Conservation (phyloP, 2,113 vertebrate genomes). For the Sitta europaea region DNA sequence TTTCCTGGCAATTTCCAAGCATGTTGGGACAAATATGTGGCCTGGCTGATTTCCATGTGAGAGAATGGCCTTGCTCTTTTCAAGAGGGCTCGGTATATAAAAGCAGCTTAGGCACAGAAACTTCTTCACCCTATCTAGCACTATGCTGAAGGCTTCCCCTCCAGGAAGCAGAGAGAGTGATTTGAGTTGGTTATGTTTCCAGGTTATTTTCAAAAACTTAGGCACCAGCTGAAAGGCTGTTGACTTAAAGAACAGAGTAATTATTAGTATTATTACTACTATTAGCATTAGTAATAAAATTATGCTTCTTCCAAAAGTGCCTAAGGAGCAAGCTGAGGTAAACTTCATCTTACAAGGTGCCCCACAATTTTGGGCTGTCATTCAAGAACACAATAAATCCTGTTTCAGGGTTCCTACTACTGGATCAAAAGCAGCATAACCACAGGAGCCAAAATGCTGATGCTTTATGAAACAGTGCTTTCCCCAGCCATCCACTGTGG, state of each 20-base stretch:
- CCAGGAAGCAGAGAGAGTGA: not conserved
- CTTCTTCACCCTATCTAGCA: not conserved
- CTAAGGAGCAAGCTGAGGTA: slow-evolving; percentile 20
- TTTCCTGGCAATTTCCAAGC: not conserved
- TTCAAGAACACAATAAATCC: slow-evolving; percentile 5
- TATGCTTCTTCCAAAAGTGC: not conserved
- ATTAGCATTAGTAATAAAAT: not conserved
- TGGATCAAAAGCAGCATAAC: slow-evolving; percentile 33
- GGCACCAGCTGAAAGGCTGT: not conserved
- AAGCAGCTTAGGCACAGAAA: not conserved
- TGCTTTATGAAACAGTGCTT: not conserved
- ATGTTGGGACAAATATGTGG: not conserved
- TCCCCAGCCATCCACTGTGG: not conserved
- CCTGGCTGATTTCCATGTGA: not conserved
- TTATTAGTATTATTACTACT: slow-evolving; percentile 22
- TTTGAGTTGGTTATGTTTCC: not conserved
- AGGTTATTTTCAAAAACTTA: slow-evolving; percentile 1
- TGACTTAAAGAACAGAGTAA: not conserved
- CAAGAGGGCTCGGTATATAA: not conserved
- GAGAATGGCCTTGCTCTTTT: not conserved
- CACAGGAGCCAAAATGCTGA: not conserved
- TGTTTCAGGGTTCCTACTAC: slow-evolving; percentile 23
- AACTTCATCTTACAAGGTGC: not conserved
- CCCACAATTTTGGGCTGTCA: not conserved
- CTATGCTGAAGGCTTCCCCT: not conserved